These are phyloP conservation scores for Gobiocypris rarus DNA, from an alignment of 2,113 vertebrate species.

Conservation along the genomic window DNA sequence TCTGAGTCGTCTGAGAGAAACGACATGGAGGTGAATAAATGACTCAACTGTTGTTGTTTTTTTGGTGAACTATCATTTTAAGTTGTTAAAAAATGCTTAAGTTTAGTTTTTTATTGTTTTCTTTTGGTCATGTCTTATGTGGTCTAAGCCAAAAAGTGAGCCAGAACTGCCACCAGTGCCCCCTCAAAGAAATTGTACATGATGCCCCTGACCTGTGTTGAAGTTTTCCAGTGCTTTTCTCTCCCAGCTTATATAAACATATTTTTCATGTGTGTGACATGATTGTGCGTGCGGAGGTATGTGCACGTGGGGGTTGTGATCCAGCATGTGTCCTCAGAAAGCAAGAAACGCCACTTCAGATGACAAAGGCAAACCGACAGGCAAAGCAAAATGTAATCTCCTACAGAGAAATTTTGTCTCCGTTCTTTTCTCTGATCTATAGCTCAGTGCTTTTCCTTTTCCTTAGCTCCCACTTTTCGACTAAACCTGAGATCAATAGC, in stretches of 20 bases:
- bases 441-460: conserved; percentile 54
- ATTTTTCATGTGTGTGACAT: background rate
- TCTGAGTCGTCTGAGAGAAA: background rate
- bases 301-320: conserved; percentile 25
- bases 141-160: background rate
- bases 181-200: background rate
- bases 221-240: background rate
- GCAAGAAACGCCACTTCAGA: conserved; percentile 58
- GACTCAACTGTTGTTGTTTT: too few relatives aligned
- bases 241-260: background rate
- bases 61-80: background rate
- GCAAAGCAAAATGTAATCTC: conserved; percentile 59
- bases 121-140: background rate
- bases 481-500: conserved; percentile 72
- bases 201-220: background rate
- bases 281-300: conserved; percentile 17
- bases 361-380: conserved; percentile 52
- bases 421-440: conserved; percentile 65
- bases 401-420: conserved; percentile 57
- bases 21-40: too few relatives aligned
- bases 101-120: too few relatives aligned
- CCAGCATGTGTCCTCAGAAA: conserved; percentile 57
- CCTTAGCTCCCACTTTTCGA: conserved; percentile 54
- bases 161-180: background rate
- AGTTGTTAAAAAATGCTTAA: background rate